Base-by-base conservation (phyloP, 2,888 invertebrate genomes). In the Dasypogon diadema region DNA sequence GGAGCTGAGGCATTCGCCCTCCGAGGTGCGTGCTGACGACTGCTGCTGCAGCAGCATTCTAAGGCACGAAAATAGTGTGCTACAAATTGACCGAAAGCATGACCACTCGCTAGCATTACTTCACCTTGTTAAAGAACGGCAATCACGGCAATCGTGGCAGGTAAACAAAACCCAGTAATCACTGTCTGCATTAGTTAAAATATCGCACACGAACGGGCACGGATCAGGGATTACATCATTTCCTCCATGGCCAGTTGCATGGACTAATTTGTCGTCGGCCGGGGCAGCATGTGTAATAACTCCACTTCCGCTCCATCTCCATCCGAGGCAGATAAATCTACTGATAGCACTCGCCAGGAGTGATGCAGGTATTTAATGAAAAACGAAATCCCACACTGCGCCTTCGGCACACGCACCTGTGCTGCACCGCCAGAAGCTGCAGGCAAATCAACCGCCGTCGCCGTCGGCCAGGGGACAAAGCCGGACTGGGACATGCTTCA, bases 401-500 rank as follows among this genome's bases (percentile, higher is more conserved):
- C 51, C n/a, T 16, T 18, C 21, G 12, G 18, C 34, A 21, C 8
- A 12, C n/a, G 2, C 2, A 12, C 12, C 42, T 42, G n/a, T 42
- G 8, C 12, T 42, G n/a, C 34, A 30, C 10, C 34, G 10, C 34
- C 34, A 6, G 34, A 30, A 6, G 42, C 34, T 10, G 48, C 46
- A 24, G 30, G 2, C 42, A 21, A 37, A 6, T 16, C n/a, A 22
- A 34, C 63, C 63, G 42, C n/a, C 63, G 65, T n/a, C n/a, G n/a
- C n/a, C n/a, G n/a, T n/a, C n/a, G n/a, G n/a, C n/a, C n/a, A n/a
- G n/a, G 65, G 21, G 42, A 21, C 58, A 58, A 58, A 26, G 58
- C 26, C 42, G 60, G 26, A 22, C 55, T 65, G 14, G 74, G 76
- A 74, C 56, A 76, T 74, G 76, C 74, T 75, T 22, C 75, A 70